phyloP scores from a whole-genome alignment of 1,140 invertebrate species.

The Drosophila prosaltans region DNA sequence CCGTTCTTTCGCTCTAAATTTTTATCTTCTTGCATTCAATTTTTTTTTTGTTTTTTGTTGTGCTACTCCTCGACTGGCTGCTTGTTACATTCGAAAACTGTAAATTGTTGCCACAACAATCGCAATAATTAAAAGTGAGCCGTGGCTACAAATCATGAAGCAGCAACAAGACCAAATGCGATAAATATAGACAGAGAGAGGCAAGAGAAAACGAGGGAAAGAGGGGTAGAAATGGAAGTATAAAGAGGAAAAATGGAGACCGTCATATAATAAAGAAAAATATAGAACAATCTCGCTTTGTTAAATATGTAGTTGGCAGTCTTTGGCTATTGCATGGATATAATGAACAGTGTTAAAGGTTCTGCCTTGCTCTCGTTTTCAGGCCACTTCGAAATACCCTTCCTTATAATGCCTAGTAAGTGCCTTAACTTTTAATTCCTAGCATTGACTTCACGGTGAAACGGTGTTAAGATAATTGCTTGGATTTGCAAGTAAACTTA shows the following conservation, averaged over 20 bases:
- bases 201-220: background rate
- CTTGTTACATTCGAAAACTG: conserved; percentile 62
- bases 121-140: conserved; percentile 74
- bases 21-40: conserved; percentile 35
- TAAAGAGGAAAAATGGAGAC: conserved; percentile 20
- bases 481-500: no score
- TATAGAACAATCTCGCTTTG: conserved; percentile 58
- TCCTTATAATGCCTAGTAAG: no score
- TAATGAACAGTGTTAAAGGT: no score
- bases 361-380: no score
- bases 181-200: background rate
- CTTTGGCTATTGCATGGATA: no score
- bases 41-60: background rate
- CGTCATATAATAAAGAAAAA: conserved; percentile 55
- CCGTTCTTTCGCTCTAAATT: conserved; percentile 71
- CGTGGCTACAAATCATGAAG: conserved; percentile 66
- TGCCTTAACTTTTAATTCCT: no score
- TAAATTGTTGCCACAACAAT: conserved; percentile 78
- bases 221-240: conserved; percentile 19
- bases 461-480: no score
- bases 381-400: no score
- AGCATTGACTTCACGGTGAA: no score
- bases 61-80: conserved; percentile 4
- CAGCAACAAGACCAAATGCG: background rate
- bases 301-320: background rate